Evolutionary conservation across 2,113 vertebrate species (phyloP), one percentile per base, ranked within the genome.

Genomic region (Trematocara variabile): DNA sequence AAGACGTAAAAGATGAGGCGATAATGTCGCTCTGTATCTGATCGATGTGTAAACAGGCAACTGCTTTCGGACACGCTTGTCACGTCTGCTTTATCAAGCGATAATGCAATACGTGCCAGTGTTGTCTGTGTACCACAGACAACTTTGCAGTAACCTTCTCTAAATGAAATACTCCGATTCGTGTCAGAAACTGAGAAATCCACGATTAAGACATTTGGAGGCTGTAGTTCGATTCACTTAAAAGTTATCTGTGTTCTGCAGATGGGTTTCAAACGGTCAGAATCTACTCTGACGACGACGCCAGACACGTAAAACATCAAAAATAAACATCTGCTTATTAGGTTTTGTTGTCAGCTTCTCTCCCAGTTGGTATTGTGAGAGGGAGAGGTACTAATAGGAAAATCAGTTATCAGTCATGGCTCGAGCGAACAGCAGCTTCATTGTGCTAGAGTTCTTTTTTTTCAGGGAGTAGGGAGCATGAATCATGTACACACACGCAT

Each of bases 361-460:
- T 63, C 30, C 14, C 58, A 12, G 25, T 56, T 50, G 65, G n/a
- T 81, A 50, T 22, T 77, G 77, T 28, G 16, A 56, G 65, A 83
- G 56, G 84, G 80, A 81, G 37, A 78, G 39, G 63, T n/a, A 79
- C 73, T 75, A 84, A 84, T 85, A 41, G 56, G 73, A 68, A 88
- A 84, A 89, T 86, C 9, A 81, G 84, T 86, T 77, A 89, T 91
- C 89, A 73, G 85, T 89, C 84, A 85, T 77, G 88, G 83, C 80
- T 88, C 52, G 14, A 84, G 83, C 33, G 50, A 92, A 92, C 88
- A 93, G 89, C 70, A 65, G 44, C 52, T 85, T 87, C 81, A 90
- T 90, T 94, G 90, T 92, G 82, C 81, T 79, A 52, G 50, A 80
- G 44, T 65, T 34, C 16, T n/a, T 34, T 34, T 83, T 63, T 83